phyloP scores from a whole-genome alignment of 2,888 invertebrate species.

The Ennomos quercinarius region DNA sequence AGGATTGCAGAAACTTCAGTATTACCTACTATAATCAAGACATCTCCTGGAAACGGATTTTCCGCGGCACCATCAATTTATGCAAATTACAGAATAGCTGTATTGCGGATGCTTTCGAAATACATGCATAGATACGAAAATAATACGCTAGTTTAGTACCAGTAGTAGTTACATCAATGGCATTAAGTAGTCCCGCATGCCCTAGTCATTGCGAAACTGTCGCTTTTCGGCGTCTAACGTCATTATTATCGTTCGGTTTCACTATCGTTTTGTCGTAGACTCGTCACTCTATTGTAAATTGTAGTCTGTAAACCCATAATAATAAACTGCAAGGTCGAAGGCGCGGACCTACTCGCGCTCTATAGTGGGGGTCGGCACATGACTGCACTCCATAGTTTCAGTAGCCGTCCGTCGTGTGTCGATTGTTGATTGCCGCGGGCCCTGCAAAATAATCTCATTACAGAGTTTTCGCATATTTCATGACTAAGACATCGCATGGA shows the following conservation, averaged over 20 bases:
- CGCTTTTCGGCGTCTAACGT: constrained; percentile 60
- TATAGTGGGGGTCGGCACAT: constrained; percentile 71
- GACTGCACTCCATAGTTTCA: constrained; percentile 69
- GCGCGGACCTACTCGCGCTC: constrained; percentile 43
- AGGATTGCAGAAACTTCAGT: constrained; percentile 25
- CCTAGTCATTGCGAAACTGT: constrained; percentile 60
- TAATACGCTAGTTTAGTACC: constrained; percentile 47
- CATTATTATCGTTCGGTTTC: constrained; percentile 71
- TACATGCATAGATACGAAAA: constrained; percentile 49
- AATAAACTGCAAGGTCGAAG: constrained; percentile 81
- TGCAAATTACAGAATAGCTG: constrained; percentile 38
- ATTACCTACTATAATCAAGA: constrained; percentile 23
- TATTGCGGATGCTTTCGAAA: constrained; percentile 51
- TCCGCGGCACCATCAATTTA: constrained; percentile 51
- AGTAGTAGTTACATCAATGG: constrained; percentile 42
- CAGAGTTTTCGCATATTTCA: constrained; percentile 4
- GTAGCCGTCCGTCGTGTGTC: constrained; percentile 47
- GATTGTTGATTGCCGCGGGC: constrained; percentile 23
- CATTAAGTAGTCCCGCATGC: constrained; percentile 62
- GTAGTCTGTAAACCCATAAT: constrained; percentile 81
- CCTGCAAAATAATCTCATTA: constrained; percentile 3
- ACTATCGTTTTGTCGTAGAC: constrained; percentile 73
- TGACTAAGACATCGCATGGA: constrained; percentile 3
- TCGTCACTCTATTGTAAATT: constrained; percentile 82
- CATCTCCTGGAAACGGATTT: constrained; percentile 52